These are phyloP conservation scores for Perithous albicinctus DNA, from an alignment of 2,888 invertebrate genomes.

Conservation along the genomic window DNA sequence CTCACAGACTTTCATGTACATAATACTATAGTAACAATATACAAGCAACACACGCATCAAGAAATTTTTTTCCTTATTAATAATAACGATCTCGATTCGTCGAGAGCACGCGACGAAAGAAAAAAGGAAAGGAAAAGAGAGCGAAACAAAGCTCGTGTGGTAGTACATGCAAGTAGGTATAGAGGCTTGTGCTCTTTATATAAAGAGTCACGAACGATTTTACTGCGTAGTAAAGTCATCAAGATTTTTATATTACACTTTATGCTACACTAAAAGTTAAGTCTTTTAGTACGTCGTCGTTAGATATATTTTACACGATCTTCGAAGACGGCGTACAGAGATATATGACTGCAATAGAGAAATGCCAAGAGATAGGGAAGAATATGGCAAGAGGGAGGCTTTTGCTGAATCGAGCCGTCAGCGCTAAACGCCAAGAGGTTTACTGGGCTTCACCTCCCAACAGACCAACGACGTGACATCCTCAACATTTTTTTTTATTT, in stretches of 20 bases:
- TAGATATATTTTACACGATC: slow-evolving; percentile 12
- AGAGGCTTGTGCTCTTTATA: background rate
- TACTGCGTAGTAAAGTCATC: slow-evolving; percentile 30
- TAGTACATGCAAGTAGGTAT: background rate
- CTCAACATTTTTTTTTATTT: background rate
- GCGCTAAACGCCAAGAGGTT: slow-evolving; percentile 24
- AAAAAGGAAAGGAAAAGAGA: background rate
- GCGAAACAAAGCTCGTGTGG: slow-evolving; percentile 8
- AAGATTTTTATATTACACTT: slow-evolving; percentile 37
- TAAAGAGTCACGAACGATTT: slow-evolving; percentile 24
- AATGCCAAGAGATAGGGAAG: slow-evolving; percentile 5
- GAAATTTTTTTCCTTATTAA: slow-evolving; percentile 48
- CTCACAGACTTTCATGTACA: slow-evolving; percentile 14
- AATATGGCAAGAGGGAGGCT: slow-evolving; percentile 16
- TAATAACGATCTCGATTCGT: slow-evolving; percentile 43
- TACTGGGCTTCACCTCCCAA: background rate
- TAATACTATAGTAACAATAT: background rate
- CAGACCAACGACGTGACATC: slow-evolving; percentile 5
- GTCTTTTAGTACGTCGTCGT: slow-evolving; percentile 9
- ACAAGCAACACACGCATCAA: slow-evolving; percentile 17
- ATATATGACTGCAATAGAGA: slow-evolving; percentile 6
- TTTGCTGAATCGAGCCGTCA: slow-evolving; percentile 60
- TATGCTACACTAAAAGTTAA: slow-evolving; percentile 18
- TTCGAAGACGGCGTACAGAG: background rate
- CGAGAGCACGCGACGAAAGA: slow-evolving; percentile 24